Percentiles rank a stretch among this genome's conserved stretches.
Conservation (phyloP, 1,140 invertebrate species). For the Schlechtendalia chinensis region DNA sequence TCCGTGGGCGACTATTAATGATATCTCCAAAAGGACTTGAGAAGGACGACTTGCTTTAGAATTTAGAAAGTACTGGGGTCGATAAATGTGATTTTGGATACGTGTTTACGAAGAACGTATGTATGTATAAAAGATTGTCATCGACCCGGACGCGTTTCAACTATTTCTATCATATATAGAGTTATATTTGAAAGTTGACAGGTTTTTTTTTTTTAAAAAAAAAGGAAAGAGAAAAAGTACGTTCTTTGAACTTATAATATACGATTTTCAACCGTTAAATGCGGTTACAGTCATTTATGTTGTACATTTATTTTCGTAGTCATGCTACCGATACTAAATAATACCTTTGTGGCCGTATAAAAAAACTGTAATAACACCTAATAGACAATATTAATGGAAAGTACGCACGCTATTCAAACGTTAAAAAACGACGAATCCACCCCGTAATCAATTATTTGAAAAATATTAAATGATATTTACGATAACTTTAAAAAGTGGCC, state of each 20-base stretch:
- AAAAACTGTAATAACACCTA: background rate
- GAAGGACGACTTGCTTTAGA: conserved; percentile 5
- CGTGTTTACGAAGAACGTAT: background rate
- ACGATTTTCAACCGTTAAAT: conserved; percentile 12
- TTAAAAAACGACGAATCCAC: conserved; percentile 1
- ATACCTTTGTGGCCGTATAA: conserved; percentile 2
- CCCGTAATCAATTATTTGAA: conserved; percentile 11
- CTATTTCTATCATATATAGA: background rate
- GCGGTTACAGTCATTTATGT: background rate
- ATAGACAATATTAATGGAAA: conserved; percentile 42
- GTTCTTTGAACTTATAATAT: conserved; percentile 10
- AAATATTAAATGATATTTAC: background rate
- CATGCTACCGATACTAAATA: conserved; percentile 34
- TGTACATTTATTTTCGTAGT: background rate
- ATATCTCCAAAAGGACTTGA: background rate
- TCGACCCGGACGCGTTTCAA: background rate
- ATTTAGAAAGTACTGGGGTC: conserved; percentile 19
- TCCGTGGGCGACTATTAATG: background rate
- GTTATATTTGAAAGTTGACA: conserved; percentile 20
- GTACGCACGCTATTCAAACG: background rate
- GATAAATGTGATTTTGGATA: background rate
- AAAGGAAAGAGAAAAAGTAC: background rate
- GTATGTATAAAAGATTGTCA: background rate
- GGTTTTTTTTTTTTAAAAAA: too few relatives aligned
- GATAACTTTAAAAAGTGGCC: too few relatives aligned